Conservation (phyloP, 1,140 invertebrate genomes). For the Drosophila erecta region DNA sequence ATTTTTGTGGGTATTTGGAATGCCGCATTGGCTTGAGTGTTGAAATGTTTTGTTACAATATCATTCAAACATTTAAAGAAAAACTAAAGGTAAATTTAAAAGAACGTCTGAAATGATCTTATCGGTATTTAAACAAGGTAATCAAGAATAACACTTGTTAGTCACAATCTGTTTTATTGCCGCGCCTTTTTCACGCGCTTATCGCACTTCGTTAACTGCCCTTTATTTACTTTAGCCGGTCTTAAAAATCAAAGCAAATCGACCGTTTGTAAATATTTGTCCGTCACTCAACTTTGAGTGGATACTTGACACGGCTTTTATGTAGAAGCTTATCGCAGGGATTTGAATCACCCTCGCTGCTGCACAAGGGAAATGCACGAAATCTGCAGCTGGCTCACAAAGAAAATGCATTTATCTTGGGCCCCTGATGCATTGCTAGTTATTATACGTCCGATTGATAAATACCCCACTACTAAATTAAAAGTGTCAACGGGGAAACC, state of each 20-base stretch:
- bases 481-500: constrained; percentile 45
- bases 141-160: too few species aligned
- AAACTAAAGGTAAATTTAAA: background rate
- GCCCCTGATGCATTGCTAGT: constrained; percentile 41
- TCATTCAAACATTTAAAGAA: background rate
- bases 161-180: background rate
- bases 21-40: background rate
- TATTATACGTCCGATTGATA: constrained; percentile 63
- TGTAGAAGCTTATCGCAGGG: constrained; percentile 1
- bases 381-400: constrained; percentile 8
- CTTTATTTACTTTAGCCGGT: constrained; percentile 1
- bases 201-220: constrained; percentile 24
- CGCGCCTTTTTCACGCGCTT: constrained; percentile 1
- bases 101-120: background rate
- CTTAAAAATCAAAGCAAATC: constrained; percentile 43
- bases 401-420: constrained; percentile 42
- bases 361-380: constrained; percentile 4
- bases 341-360: constrained; percentile 9
- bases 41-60: background rate
- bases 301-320: constrained; percentile 8
- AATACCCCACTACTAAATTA: constrained; percentile 69
- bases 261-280: constrained; percentile 56
- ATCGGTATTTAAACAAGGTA: too few species aligned
- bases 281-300: constrained; percentile 43
- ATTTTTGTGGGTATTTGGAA: background rate